These are phyloP conservation scores for Geotrypetes seraphini DNA, from an alignment of 2,797 vertebrate species.

Conservation along the genomic window DNA sequence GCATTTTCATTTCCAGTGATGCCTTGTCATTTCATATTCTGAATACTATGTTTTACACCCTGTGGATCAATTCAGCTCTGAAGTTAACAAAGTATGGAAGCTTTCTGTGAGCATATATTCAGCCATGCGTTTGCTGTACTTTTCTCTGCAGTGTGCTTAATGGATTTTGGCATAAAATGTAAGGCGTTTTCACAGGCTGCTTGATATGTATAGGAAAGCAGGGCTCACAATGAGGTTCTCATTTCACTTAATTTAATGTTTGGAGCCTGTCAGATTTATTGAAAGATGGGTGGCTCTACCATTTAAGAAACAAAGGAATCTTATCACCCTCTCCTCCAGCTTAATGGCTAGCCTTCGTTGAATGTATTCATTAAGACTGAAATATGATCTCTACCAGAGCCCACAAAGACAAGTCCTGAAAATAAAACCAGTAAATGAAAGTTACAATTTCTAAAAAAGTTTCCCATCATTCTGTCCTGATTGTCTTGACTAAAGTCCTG, in stretches of 20 bases:
- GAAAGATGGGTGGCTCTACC: constrained; percentile 10
- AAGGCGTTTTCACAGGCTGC: constrained; percentile 24
- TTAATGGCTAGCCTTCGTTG: constrained; percentile 9
- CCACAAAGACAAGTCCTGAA: constrained; percentile 11
- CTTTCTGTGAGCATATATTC: constrained; percentile 10
- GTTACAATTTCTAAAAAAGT: neutral
- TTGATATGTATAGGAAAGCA: constrained; percentile 27
- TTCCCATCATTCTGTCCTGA: too few relatives aligned
- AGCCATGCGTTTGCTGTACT: constrained; percentile 4
- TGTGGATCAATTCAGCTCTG: constrained; percentile 10
- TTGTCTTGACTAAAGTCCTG: too few relatives aligned
- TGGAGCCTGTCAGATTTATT: constrained; percentile 22
- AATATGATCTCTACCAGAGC: constrained; percentile 17
- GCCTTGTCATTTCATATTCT: constrained; percentile 5
- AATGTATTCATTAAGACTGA: constrained; percentile 20
- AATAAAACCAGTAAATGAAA: constrained; percentile 4
- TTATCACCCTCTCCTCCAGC: constrained; percentile 2
- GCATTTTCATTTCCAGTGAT: neutral
- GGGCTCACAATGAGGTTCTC: constrained; percentile 23
- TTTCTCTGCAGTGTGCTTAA: constrained; percentile 20
- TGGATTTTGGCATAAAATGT: constrained; percentile 26
- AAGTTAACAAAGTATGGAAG: constrained; percentile 17
- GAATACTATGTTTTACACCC: constrained; percentile 4
- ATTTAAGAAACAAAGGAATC: constrained; percentile 12
- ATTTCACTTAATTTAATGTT: constrained; percentile 34